Base-by-base conservation (phyloP, 2,888 invertebrate genomes). In the Graphium colonna region DNA sequence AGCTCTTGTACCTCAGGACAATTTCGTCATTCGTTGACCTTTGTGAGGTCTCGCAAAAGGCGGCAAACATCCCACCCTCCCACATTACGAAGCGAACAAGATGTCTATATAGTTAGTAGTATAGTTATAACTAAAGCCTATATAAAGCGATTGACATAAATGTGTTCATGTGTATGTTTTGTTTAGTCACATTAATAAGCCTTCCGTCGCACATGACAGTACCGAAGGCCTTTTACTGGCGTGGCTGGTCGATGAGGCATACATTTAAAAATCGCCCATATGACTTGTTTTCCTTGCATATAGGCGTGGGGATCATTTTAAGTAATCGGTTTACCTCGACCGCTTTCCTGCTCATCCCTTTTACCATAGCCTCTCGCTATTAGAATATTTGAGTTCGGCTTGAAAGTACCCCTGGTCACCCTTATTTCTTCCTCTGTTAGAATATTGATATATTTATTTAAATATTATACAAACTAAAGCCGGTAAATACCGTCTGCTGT, bases 341-440 rank as follows among this genome's bases (percentile, higher is more conserved):
- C 55, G 31, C 57, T 60, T 48, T 45, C 54, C 46, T 60, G 51
- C 61, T 64, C 58, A 41, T 64, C 56, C 46, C 68, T 59, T 60
- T 76, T 76, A 9, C 88, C 87, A 63, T 78, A 87, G 55, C 85
- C 87, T 57, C 85, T 68, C 26, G 87, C 87, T 63, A 87, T 83
- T 62, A 84, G 82, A 51, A 85, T 69, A 59, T 83, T 82, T 57
- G 82, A 74, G 62, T 77, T 78, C 5, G 86, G 85, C 64, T 73
- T 81, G 77, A 87, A 86, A 33, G 75, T 64, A 55, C 79, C 78
- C 62, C 84, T 74, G 63, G 78, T 77, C 65, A 79, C 79, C 73
- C 83, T 86, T 61, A 84, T 76, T 73, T 82, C 81, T 61, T 79
- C 80, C 64, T 84, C 87, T 88, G 85, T 73, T 65, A 63, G 69